Base-by-base conservation (phyloP, 2,888 invertebrate species). In the Cyaniris semiargus region DNA sequence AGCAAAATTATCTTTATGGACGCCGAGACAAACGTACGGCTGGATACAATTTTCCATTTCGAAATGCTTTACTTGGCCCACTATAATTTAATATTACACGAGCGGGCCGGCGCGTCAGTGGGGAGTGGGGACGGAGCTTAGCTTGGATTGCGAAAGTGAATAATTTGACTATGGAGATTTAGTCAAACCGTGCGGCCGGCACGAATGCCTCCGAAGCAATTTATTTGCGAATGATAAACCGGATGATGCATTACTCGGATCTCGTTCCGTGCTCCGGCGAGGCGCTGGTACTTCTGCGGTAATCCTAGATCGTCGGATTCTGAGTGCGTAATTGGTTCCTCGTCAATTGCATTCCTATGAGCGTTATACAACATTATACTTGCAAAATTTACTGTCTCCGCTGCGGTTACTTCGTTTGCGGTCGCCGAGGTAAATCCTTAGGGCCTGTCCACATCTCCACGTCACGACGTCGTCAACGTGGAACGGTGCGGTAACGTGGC, bases 51-150 rank as follows among this genome's bases (percentile, higher is more conserved):
- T 91, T 92, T 91, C 92, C 88, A 89, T 92, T 91, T 90, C 87
- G 87, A 90, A 92, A 91, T 89, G 88, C 88, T 88, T 89, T 90
- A 88, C 86, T 88, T 86, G 90, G 88, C 85, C 88, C 87, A 89
- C 91, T 92, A 91, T 92, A 92, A 92, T 92, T 92, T 92, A 93
- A 93, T 93, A 92, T 92, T 92, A 92, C 91, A 91, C 88, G 88
- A 90, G 84, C 87, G 83, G 82, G 80, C 81, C 82, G 82, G 85
- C 84, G 86, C 84, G 89, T 86, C 86, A 86, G 88, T 83, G 83
- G 86, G 88, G 86, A 86, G 88, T 83, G 83, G 86, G 88, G 86
- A 87, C 83, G 83, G 86, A 87, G 92, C 90, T 89, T 88, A 90
- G 87, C 87, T 88, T 82, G 91, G 90, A 89, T 92, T 90, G 90